Conservation (phyloP, 2,113 vertebrate genomes). For the Halcyon malimbica region DNA sequence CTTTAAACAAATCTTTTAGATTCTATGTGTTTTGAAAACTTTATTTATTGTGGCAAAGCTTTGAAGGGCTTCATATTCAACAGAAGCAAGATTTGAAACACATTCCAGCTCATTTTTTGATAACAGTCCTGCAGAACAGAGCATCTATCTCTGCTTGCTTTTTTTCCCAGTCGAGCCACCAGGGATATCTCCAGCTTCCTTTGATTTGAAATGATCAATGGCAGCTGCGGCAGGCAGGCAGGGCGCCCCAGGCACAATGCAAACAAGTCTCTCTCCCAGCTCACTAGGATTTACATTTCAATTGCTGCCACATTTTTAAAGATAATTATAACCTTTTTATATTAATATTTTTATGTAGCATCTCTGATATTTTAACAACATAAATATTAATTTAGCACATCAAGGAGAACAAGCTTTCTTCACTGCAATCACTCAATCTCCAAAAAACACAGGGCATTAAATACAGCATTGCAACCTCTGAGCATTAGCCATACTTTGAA, state of each 20-base stretch:
- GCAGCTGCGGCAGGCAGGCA: slow-evolving; percentile 68
- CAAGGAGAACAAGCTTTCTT: slow-evolving; percentile 57
- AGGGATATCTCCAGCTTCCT: slow-evolving; percentile 68
- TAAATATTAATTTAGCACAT: slow-evolving; percentile 80
- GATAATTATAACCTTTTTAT: slow-evolving; percentile 81
- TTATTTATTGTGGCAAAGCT: slow-evolving; percentile 69
- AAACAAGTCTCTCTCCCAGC: slow-evolving; percentile 59
- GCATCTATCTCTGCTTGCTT: slow-evolving; percentile 57
- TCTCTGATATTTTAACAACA: slow-evolving; percentile 76
- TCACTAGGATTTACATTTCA: slow-evolving; percentile 79
- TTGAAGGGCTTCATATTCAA: slow-evolving; percentile 67
- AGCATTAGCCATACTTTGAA: not conserved
- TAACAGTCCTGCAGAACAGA: slow-evolving; percentile 70
- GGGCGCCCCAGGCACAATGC: slow-evolving; percentile 71
- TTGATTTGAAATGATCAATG: slow-evolving; percentile 81
- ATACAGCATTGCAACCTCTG: not conserved
- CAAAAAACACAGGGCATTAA: slow-evolving; percentile 21
- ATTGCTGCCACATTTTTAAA: slow-evolving; percentile 74
- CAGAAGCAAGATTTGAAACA: slow-evolving; percentile 66
- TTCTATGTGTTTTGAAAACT: slow-evolving; percentile 70
- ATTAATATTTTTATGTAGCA: slow-evolving; percentile 75
- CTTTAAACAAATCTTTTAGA: slow-evolving; percentile 55
- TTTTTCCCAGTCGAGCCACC: slow-evolving; percentile 47
- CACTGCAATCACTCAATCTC: not conserved
- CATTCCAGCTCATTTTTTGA: slow-evolving; percentile 57